Evolutionary conservation across 2,113 vertebrate genomes (phyloP).

Genomic region (Manacus vitellinus): DNA sequence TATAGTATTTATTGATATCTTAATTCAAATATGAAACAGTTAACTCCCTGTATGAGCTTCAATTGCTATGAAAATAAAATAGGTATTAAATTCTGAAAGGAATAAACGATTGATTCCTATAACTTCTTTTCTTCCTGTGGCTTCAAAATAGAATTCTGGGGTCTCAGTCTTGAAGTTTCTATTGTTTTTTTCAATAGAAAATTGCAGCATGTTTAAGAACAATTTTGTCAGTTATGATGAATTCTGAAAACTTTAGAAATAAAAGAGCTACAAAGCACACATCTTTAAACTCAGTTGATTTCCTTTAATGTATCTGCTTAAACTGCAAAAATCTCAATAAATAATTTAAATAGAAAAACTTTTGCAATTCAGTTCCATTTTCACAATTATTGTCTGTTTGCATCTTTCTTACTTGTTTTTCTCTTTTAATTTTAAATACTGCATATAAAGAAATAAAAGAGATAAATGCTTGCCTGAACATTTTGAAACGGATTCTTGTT

Average conservation of each 20-base stretch:
- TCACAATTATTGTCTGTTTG: not conserved
- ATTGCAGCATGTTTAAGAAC: not conserved
- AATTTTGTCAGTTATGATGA: not conserved
- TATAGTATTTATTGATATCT: not conserved
- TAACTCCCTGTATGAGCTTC: not conserved
- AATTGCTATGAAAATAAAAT: not conserved
- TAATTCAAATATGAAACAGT: not conserved
- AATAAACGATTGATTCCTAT: not conserved
- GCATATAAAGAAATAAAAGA: not conserved
- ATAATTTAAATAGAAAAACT: not conserved
- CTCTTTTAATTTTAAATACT: not conserved
- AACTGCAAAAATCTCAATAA: not conserved
- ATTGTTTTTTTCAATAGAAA: not conserved
- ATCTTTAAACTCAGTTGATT: not conserved
- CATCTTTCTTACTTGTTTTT: not conserved
- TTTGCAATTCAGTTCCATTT: not conserved
- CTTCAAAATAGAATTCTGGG: not conserved
- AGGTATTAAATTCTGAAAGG: not conserved
- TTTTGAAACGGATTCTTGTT: conserved; percentile 64
- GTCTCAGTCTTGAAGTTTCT: not conserved
- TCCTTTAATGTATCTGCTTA: not conserved
- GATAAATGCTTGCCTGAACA: conserved; percentile 66
- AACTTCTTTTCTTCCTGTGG: not conserved
- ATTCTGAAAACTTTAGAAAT: not conserved
- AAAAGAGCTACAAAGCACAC: not conserved